phyloP scores from a whole-genome alignment of 2,113 vertebrate species.

The Pangasianodon hypophthalmus region DNA sequence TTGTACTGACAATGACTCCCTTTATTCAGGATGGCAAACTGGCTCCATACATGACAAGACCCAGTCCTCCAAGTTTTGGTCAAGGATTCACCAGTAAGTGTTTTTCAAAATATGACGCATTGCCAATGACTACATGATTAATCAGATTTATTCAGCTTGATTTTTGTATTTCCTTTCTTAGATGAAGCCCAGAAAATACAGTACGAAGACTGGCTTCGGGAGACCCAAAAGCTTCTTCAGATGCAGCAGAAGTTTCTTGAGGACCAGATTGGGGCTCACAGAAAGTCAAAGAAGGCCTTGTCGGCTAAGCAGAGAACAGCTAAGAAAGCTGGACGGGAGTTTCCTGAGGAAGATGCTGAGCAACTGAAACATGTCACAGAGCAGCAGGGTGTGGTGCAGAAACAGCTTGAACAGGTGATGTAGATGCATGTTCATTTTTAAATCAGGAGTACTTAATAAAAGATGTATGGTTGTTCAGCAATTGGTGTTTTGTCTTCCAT shows the following conservation, averaged over 20 bases:
- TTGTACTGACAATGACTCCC: background rate
- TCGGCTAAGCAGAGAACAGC: constrained; percentile 95
- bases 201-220: constrained; percentile 95
- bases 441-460: too few relatives aligned
- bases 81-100: constrained; percentile 92
- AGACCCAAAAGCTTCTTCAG: constrained; percentile 95
- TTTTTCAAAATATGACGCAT: background rate
- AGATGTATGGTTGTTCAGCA: background rate
- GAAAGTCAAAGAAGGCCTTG: constrained; percentile 93
- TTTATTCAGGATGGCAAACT: constrained; percentile 82
- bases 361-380: constrained; percentile 90
- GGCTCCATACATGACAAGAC: constrained; percentile 83
- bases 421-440: constrained; percentile 13
- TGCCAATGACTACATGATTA: constrained; percentile 22
- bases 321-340: constrained; percentile 88
- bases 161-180: constrained; percentile 58
- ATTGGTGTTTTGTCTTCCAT: background rate
- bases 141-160: constrained; percentile 61
- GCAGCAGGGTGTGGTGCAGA: constrained; percentile 93
- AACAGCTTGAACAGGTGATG: constrained; percentile 93
- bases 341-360: constrained; percentile 89
- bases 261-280: constrained; percentile 89
- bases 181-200: constrained; percentile 89
- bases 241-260: constrained; percentile 98
- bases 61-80: constrained; percentile 88